phyloP scores from a whole-genome alignment of 2,888 invertebrate genomes.

The Tipula vernalis region DNA sequence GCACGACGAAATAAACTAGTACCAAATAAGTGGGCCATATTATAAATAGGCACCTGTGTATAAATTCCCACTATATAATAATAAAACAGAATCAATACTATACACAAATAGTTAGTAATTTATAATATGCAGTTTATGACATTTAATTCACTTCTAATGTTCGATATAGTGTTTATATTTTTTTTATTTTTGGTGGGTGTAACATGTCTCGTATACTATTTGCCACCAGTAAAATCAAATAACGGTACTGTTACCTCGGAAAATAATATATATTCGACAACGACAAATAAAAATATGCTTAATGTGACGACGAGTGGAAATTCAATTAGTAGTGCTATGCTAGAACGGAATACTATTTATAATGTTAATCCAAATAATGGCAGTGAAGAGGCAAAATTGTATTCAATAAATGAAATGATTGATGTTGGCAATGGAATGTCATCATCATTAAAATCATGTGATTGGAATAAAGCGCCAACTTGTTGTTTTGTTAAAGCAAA shows the following conservation, averaged over 20 bases:
- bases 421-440: conserved; percentile 1
- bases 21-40: background rate
- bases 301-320: background rate
- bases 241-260: conserved; percentile 4
- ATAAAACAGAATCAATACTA: background rate
- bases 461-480: conserved; percentile 13
- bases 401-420: background rate
- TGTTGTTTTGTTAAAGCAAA: conserved; percentile 21
- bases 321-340: background rate
- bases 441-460: background rate
- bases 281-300: background rate
- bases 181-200: conserved; percentile 75
- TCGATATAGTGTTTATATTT: conserved; percentile 78
- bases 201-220: conserved; percentile 69
- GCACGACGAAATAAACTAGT: background rate
- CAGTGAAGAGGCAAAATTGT: background rate
- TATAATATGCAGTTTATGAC: conserved; percentile 64
- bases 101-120: background rate
- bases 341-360: conserved; percentile 9
- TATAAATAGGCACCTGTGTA: background rate
- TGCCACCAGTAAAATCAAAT: conserved; percentile 42
- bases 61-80: background rate
- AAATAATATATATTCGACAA: background rate
- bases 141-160: conserved; percentile 77
- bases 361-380: conserved; percentile 8